These are phyloP conservation scores for Malurus melanocephalus DNA, from an alignment of 2,113 vertebrate genomes.

Conservation along the genomic window DNA sequence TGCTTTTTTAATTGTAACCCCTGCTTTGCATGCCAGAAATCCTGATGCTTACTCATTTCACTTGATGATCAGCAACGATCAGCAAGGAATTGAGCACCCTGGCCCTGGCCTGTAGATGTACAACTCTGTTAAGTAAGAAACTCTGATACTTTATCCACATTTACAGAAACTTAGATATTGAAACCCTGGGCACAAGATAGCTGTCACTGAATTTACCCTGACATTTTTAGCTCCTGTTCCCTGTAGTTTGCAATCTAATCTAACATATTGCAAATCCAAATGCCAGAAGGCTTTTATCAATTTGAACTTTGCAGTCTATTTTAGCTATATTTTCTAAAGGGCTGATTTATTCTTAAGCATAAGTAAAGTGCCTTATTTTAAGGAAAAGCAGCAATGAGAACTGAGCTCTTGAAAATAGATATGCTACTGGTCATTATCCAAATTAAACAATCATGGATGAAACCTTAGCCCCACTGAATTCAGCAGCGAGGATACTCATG, in stretches of 20 bases:
- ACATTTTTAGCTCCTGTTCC: background rate
- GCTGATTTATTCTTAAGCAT: background rate
- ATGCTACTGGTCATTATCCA: background rate
- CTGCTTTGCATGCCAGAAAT: slow-evolving; percentile 34
- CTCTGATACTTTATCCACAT: background rate
- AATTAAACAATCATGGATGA: background rate
- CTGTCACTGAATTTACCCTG: slow-evolving; percentile 8
- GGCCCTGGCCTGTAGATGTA: background rate
- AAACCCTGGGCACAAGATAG: background rate
- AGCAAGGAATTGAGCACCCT: background rate
- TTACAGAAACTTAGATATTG: background rate
- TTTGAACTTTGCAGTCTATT: background rate
- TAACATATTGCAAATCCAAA: background rate
- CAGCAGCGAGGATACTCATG: background rate
- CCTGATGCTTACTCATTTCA: slow-evolving; percentile 10
- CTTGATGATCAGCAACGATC: slow-evolving; percentile 18
- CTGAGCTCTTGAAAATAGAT: background rate
- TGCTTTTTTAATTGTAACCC: slow-evolving; percentile 17
- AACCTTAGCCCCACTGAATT: background rate
- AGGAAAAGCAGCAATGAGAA: background rate
- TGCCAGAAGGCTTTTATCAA: background rate
- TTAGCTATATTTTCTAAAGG: background rate
- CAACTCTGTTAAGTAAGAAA: slow-evolving; percentile 19
- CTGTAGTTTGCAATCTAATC: background rate
- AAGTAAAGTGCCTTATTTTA: background rate